Evolutionary conservation across 2,888 invertebrate species (phyloP), one percentile per base, ranked within the genome.

Genomic region (Scelioninae gen. 2): DNA sequence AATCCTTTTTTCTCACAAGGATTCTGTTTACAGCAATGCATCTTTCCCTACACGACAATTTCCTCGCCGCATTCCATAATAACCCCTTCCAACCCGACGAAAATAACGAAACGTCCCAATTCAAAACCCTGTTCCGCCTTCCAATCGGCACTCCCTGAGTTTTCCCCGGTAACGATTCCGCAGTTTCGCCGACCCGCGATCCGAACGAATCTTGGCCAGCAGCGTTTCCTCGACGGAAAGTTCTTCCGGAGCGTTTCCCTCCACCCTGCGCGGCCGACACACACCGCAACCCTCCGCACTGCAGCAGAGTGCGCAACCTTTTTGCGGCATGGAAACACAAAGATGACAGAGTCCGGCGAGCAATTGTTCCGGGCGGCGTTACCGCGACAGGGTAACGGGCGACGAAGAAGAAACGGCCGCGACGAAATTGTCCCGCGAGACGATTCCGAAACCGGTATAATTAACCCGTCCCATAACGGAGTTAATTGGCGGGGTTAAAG

Each of bases 261-360:
- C 39, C 67, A 48, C 57, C 52, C 33, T 58, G 18, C 53, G 33
- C 11, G 28, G 22, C 37, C 22, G 28, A 41, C 16, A 18, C 64
- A 41, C 55, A 45, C 69, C 65, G 63, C 73, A 68, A 31, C 61
- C 50, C 69, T 73, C 73, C 55, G 73, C 73, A 73, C 69, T 73
- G 73, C 73, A 73, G 73, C 46, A 68, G 37, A 73, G 73, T 73
- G 73, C 73, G 73, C 69, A 69, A 73, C 65, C 57, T 73, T 73
- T 65, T 73, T 69, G 45, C 65, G 39, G 55, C 55, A 67, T 61
- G 13, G 50, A 65, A 65, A 48, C 61, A 22, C 39, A 71, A 70
- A 67, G 61, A 60, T 63, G 52, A 74, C 63, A 58, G n/a, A 74
- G 60, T 37, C 39, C 43, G 18, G 35, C 35, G 25, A 35, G 25